phyloP scores from a whole-genome alignment of 2,888 invertebrate genomes.

The Hirtodrosophila trivittata region DNA sequence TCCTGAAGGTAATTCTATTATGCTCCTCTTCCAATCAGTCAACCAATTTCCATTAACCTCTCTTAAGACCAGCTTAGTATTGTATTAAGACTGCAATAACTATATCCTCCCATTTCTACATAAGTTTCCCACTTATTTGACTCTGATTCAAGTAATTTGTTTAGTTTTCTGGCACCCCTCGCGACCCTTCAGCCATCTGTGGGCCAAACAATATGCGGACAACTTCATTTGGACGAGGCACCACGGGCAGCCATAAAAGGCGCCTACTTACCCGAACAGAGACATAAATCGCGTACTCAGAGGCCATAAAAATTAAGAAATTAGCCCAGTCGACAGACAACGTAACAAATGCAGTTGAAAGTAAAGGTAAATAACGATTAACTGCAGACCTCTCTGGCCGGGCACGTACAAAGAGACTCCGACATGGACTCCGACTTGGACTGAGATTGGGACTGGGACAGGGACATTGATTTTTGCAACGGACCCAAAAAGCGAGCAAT shows the following conservation, averaged over 20 bases:
- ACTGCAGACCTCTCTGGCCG: conserved; percentile 21
- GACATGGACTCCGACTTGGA: conserved; percentile 24
- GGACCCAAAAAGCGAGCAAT: conserved; percentile 26
- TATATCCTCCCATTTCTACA: no score
- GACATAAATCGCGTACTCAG: conserved; percentile 69
- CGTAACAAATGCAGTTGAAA: conserved; percentile 25
- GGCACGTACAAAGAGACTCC: conserved; percentile 30
- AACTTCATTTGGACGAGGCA: conserved; percentile 60
- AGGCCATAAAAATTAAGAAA: conserved; percentile 73
- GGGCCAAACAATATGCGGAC: conserved; percentile 26
- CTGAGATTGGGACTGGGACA: no score
- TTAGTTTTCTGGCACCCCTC: not conserved
- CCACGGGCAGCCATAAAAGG: conserved; percentile 50
- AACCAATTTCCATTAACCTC: no score
- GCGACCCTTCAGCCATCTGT: conserved; percentile 1
- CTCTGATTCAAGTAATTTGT: no score
- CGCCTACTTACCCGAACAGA: conserved; percentile 43
- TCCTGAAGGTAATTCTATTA: no score
- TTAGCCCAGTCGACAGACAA: conserved; percentile 51
- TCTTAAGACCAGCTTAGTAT: no score
- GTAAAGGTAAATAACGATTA: conserved; percentile 53
- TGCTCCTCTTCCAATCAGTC: no score
- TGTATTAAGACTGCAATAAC: no score
- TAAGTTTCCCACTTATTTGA: no score
- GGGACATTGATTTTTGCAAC: no score